Evolutionary conservation across 2,888 invertebrate species (phyloP).

Genomic region (Craniophora ligustri): DNA sequence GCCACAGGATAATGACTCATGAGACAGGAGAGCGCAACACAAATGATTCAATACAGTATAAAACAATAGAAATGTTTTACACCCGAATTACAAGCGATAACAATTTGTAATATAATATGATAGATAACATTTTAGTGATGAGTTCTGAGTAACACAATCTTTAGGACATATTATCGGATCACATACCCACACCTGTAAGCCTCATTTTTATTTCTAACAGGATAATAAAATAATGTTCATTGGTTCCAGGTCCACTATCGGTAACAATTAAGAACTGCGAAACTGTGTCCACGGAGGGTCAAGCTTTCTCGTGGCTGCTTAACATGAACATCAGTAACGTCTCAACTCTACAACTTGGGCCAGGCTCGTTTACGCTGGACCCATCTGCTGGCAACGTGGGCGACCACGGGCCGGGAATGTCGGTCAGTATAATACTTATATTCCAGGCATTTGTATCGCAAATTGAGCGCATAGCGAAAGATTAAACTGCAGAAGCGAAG

Average conservation of each 20-base stretch:
- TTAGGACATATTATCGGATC: too few species aligned
- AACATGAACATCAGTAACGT: slow-evolving; percentile 89
- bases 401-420: slow-evolving; percentile 90
- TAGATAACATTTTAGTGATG: neutral
- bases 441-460: slow-evolving; percentile 18
- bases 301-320: slow-evolving; percentile 91
- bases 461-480: slow-evolving; percentile 33
- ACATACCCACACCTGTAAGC: neutral
- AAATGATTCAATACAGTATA: slow-evolving; percentile 12
- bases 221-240: slow-evolving; percentile 17
- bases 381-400: slow-evolving; percentile 88
- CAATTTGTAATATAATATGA: neutral
- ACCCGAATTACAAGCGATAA: neutral
- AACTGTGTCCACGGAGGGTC: slow-evolving; percentile 89
- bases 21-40: slow-evolving; percentile 63
- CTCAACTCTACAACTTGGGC: slow-evolving; percentile 85
- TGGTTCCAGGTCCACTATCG: slow-evolving; percentile 89
- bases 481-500: slow-evolving; percentile 37
- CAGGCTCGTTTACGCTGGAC: slow-evolving; percentile 90
- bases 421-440: slow-evolving; percentile 74
- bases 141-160: neutral
- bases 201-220: neutral
- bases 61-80: slow-evolving; percentile 3
- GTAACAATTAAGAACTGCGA: slow-evolving; percentile 89
- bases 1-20: slow-evolving; percentile 86